Conservation (phyloP, 2,797 vertebrate genomes). For the Acanthis flammea region DNA sequence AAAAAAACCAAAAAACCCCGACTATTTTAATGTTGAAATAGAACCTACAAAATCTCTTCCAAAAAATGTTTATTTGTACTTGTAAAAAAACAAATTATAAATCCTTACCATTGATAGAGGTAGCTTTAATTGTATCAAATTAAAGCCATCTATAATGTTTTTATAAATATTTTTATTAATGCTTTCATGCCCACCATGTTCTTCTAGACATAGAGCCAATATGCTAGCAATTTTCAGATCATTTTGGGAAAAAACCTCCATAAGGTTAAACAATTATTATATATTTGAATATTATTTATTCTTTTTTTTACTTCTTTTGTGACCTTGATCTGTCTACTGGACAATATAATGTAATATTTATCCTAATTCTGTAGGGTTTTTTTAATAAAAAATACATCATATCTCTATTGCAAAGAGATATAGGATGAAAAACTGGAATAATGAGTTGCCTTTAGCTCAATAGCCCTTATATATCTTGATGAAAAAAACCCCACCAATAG, state of each 20-base stretch:
- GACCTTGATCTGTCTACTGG: neutral
- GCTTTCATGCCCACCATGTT: neutral
- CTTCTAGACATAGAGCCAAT: neutral
- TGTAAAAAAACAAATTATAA: neutral
- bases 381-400: neutral
- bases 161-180: neutral
- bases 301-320: neutral
- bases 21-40: neutral
- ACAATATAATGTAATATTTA: neutral
- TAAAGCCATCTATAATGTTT: neutral
- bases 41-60: neutral
- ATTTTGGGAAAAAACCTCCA: neutral
- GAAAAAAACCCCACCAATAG: rapidly evolving
- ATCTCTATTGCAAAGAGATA: neutral
- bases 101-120: neutral
- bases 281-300: neutral
- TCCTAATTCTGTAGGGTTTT: neutral
- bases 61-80: neutral
- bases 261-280: neutral
- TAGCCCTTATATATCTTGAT: neutral
- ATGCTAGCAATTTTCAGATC: neutral
- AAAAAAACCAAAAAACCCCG: neutral
- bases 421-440: neutral
- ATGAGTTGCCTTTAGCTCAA: neutral
- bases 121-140: neutral